phyloP scores from a whole-genome alignment of 1,140 invertebrate genomes.

The Frieseomelitta varia region DNA sequence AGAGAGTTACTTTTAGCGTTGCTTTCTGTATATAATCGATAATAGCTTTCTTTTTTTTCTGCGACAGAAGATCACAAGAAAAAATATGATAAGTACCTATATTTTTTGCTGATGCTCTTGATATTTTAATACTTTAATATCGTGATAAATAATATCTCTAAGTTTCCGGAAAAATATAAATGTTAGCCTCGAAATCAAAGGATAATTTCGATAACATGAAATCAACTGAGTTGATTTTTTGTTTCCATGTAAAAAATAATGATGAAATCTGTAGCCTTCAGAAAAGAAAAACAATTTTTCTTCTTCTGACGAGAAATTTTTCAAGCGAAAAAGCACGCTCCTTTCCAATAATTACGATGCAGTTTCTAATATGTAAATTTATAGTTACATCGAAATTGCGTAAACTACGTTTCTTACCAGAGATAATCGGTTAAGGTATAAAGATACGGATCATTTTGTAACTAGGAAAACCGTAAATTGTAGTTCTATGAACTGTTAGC shows the following conservation, averaged over 20 bases:
- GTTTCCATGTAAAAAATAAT: neutral
- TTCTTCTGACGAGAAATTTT: neutral
- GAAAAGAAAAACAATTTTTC: neutral
- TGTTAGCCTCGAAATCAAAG: neutral
- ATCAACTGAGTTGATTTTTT: neutral
- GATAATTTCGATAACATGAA: no score
- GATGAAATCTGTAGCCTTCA: neutral
- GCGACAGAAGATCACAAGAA: neutral
- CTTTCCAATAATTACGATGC: neutral
- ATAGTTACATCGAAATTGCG: slow-evolving; percentile 9
- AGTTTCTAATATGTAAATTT: neutral
- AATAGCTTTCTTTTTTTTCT: neutral
- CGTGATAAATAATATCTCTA: neutral
- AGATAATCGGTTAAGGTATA: neutral
- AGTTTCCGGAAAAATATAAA: neutral
- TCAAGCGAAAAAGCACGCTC: neutral
- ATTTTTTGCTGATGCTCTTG: neutral
- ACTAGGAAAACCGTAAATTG: slow-evolving; percentile 27
- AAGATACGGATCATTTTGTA: slow-evolving; percentile 2
- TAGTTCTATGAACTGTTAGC: slow-evolving; percentile 15
- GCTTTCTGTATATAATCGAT: neutral
- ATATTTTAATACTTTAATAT: no score
- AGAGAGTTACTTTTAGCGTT: neutral
- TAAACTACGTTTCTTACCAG: slow-evolving; percentile 4
- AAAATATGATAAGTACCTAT: neutral